Evolutionary conservation across 1,140 invertebrate genomes (phyloP), one percentile per base, ranked within the genome.

Genomic region (Zaprionus tsacasi): DNA sequence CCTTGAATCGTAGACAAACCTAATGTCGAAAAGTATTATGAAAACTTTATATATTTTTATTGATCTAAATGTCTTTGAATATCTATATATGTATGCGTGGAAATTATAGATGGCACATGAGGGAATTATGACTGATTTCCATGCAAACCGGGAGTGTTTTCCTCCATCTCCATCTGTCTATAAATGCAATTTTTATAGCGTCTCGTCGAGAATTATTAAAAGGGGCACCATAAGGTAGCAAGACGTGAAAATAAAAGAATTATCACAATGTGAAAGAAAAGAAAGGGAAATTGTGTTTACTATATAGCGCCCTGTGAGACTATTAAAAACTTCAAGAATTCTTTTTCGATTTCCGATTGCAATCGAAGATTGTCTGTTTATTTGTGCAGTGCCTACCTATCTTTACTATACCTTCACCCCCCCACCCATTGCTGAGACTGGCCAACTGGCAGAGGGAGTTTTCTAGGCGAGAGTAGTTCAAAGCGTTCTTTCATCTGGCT

Each of bases 281-380:
- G 35, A 60, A 68, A 57, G 35, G 54, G 12, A 55, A 54, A 36
- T 60, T 21, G 21, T 76, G 68, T 76, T 71, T 71, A 21, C 21
- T 21, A 76, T 43, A 10, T 64, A 56, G 68, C 15, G 52, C 40
- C 30, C 54, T 52, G 38, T 30, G 35, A 58, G 66, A 67, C 81
- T 59, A 83, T 88, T 81, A 75, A 80, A 80, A 79, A 72, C 67
- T 75, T 71, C 61, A 72, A 64, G 56, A 67, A 67, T 40, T 64
- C 76, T 65, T 60, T 76, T 71, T 70, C 57, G 43, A 78, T 87
- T 78, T 88, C 85, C 83, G 77, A 88, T 83, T 78, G 77, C 68
- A 72, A 88, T 88, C 77, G 65, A 55, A 71, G 64, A 67, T 80
- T 77, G 83, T 88, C 70, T 89, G 85, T 87, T 87, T 87, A 87